phyloP scores from a whole-genome alignment of 2,888 invertebrate species.

The Xylota sylvarum region DNA sequence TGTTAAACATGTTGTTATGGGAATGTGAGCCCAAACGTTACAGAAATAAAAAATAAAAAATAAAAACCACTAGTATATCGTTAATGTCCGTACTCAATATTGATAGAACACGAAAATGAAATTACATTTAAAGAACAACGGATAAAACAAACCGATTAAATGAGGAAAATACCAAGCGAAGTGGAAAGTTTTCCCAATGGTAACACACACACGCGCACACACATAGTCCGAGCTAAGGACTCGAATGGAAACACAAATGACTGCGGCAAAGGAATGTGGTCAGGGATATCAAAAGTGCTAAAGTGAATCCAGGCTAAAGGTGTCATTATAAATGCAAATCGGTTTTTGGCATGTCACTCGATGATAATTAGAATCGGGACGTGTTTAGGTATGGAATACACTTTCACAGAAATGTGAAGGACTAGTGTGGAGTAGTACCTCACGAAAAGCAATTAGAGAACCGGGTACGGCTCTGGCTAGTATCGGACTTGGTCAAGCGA shows the following conservation, averaged over 20 bases:
- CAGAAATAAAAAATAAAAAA: slow-evolving; percentile 17
- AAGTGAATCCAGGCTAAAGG: slow-evolving; percentile 36
- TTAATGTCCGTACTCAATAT: slow-evolving; percentile 57
- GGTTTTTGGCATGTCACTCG: slow-evolving; percentile 38
- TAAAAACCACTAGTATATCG: slow-evolving; percentile 10
- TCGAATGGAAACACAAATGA: slow-evolving; percentile 30
- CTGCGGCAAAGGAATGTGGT: slow-evolving; percentile 9
- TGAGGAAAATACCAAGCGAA: slow-evolving; percentile 43
- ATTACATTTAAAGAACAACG: slow-evolving; percentile 66
- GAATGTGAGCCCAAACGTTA: slow-evolving; percentile 49
- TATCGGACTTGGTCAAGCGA: too few species aligned
- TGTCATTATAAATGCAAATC: slow-evolving; percentile 60
- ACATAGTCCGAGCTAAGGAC: not conserved
- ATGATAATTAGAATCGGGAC: slow-evolving; percentile 29
- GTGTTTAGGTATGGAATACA: not conserved
- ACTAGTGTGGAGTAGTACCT: too few species aligned
- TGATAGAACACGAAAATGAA: slow-evolving; percentile 68
- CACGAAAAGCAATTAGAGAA: too few species aligned
- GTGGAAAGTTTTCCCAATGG: too few species aligned
- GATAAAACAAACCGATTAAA: slow-evolving; percentile 59
- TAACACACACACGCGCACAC: too few species aligned
- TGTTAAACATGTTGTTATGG: slow-evolving; percentile 63
- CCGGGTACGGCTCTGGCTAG: too few species aligned
- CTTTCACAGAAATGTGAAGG: too few species aligned
- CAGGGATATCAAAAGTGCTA: slow-evolving; percentile 19